These are phyloP conservation scores for Campaea margaritaria DNA, from an alignment of 2,888 invertebrate species.

Conservation along the genomic window DNA sequence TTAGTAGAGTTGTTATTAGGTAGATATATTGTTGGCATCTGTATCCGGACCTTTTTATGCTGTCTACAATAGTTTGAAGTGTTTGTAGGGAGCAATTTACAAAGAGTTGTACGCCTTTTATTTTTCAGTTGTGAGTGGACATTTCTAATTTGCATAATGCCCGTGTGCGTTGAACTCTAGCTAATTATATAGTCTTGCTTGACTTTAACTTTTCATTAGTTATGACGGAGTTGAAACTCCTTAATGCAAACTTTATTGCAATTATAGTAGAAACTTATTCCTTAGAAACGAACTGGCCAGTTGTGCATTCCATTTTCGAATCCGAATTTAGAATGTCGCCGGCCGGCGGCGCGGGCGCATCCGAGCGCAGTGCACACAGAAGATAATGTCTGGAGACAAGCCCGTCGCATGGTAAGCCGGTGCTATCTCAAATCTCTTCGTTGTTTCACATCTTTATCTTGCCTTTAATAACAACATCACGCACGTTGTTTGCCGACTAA, in stretches of 20 bases:
- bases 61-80: too few relatives aligned
- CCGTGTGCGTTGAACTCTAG: too few relatives aligned
- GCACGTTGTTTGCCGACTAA: conserved; percentile 73
- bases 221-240: too few relatives aligned
- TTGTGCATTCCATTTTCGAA: conserved; percentile 34
- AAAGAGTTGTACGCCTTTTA: too few relatives aligned
- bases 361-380: conserved; percentile 34
- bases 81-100: too few relatives aligned
- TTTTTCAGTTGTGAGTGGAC: too few relatives aligned
- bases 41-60: too few relatives aligned
- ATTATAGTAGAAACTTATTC: not conserved
- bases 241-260: not conserved
- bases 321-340: conserved; percentile 38
- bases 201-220: too few relatives aligned
- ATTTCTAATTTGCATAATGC: too few relatives aligned
- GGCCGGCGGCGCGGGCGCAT: conserved; percentile 43
- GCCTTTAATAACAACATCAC: conserved; percentile 72
- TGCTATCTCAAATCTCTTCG: conserved; percentile 73
- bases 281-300: conserved; percentile 16
- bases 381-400: conserved; percentile 55
- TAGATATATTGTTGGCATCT: too few relatives aligned
- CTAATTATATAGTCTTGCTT: too few relatives aligned
- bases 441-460: conserved; percentile 76
- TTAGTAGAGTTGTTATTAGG: too few relatives aligned
- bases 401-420: conserved; percentile 50